Percentiles rank a stretch among this genome's conserved stretches.
phyloP scores from a whole-genome alignment of 2,797 vertebrate species.

The Oreochromis mossambicus region DNA sequence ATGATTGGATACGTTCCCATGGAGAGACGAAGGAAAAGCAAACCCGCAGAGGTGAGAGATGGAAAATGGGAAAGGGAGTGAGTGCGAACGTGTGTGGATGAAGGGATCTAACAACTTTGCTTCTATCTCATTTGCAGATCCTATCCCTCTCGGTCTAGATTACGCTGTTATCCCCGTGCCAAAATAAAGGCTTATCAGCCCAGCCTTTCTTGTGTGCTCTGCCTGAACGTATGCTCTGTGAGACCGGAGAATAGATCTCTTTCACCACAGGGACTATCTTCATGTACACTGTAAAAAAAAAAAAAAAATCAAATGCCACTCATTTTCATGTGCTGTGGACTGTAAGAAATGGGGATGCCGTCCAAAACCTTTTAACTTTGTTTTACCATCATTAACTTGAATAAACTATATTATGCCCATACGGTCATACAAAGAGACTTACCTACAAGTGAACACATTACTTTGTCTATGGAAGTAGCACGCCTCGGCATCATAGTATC shows the following conservation, averaged over 20 bases:
- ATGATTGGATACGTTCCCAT: conserved; percentile 59
- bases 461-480: not conserved
- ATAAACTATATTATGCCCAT: not conserved
- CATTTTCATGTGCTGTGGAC: not conserved
- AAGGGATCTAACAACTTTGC: conserved; percentile 56
- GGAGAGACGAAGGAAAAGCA: conserved; percentile 36
- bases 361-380: not conserved
- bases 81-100: conserved; percentile 10
- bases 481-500: not conserved
- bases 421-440: not conserved
- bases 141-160: conserved; percentile 49
- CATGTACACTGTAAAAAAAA: not conserved
- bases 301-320: not conserved
- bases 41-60: conserved; percentile 48
- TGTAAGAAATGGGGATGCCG: not conserved
- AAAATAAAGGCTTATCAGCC: conserved; percentile 54
- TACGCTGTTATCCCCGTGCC: conserved; percentile 46
- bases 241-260: not conserved
- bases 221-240: conserved; percentile 9
- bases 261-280: not conserved
- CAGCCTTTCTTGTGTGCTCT: conserved; percentile 20
- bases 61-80: not conserved
- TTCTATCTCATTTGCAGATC: conserved; percentile 66
- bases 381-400: not conserved
- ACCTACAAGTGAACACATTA: not conserved